Conservation (phyloP, 2,797 vertebrate species). For the Neomorphus geoffroyi region DNA sequence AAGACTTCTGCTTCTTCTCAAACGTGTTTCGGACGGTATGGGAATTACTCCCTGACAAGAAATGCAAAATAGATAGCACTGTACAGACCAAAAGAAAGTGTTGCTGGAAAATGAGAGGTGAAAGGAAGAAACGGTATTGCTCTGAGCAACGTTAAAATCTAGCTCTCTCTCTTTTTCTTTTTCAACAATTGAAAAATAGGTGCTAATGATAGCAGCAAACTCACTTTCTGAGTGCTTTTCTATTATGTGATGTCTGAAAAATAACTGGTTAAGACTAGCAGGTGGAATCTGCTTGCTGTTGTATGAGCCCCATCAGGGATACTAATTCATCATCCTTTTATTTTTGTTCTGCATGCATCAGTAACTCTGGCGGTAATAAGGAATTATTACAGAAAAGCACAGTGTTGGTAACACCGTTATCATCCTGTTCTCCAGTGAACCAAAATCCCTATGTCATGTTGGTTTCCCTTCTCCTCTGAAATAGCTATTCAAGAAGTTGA, state of each 20-base stretch:
- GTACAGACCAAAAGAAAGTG: not conserved
- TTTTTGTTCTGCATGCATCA: not conserved
- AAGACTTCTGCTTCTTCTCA: not conserved
- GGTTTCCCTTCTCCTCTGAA: not conserved
- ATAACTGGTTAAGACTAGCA: not conserved
- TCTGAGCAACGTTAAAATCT: not conserved
- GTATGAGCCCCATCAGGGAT: not conserved
- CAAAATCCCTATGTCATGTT: not conserved
- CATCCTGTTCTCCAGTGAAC: not conserved
- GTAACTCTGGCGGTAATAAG: not conserved
- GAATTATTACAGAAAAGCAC: not conserved
- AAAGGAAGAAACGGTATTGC: not conserved
- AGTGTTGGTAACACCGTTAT: not conserved
- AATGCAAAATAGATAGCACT: not conserved
- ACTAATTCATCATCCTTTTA: not conserved
- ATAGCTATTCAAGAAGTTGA: not conserved
- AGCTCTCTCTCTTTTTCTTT: not conserved
- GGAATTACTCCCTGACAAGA: not conserved
- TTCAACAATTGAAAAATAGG: not conserved
- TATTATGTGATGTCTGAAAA: not conserved
- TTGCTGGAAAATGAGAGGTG: not conserved
- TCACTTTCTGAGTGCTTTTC: not conserved
- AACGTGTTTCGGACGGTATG: not conserved
- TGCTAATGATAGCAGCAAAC: not conserved
- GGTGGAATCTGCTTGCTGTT: not conserved